phyloP scores from a whole-genome alignment of 2,797 vertebrate genomes.

The Peromyscus eremicus region DNA sequence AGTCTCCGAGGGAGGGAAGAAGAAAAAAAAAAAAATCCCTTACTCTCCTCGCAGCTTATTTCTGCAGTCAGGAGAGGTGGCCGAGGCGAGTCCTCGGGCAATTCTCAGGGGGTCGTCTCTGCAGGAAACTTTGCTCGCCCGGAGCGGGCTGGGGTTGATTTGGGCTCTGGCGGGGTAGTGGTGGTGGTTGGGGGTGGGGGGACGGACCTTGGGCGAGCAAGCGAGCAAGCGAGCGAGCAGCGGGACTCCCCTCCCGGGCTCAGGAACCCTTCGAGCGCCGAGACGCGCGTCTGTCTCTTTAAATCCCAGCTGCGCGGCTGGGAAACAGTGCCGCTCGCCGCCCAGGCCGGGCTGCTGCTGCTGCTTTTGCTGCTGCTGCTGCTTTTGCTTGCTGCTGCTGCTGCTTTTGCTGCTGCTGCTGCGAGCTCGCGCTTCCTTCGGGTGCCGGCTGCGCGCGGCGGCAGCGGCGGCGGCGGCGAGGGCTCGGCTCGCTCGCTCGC shows the following conservation, averaged over 20 bases:
- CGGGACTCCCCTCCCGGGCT: not conserved
- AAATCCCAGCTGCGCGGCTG: slow-evolving; percentile 88
- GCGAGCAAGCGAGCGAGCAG: not conserved
- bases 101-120: not conserved
- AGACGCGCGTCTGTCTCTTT: slow-evolving; percentile 85
- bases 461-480: not conserved
- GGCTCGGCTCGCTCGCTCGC: not conserved
- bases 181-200: too few species aligned
- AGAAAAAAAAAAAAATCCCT: not conserved
- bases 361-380: too few species aligned
- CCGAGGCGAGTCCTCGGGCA: not conserved
- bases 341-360: slow-evolving; percentile 54
- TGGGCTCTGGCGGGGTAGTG: fast-evolving
- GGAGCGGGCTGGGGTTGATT: not conserved
- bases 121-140: slow-evolving; percentile 77
- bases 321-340: slow-evolving; percentile 86
- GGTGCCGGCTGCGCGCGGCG: slow-evolving; percentile 84
- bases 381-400: slow-evolving; percentile 2
- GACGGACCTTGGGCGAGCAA: not conserved
- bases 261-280: not conserved
- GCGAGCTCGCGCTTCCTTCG: slow-evolving; percentile 80
- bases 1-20: slow-evolving; percentile 49
- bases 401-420: slow-evolving; percentile 56
- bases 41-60: slow-evolving; percentile 3
- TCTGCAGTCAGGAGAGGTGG: not conserved